phyloP scores from a whole-genome alignment of 2,888 invertebrate species.

The Cantharis rufa region DNA sequence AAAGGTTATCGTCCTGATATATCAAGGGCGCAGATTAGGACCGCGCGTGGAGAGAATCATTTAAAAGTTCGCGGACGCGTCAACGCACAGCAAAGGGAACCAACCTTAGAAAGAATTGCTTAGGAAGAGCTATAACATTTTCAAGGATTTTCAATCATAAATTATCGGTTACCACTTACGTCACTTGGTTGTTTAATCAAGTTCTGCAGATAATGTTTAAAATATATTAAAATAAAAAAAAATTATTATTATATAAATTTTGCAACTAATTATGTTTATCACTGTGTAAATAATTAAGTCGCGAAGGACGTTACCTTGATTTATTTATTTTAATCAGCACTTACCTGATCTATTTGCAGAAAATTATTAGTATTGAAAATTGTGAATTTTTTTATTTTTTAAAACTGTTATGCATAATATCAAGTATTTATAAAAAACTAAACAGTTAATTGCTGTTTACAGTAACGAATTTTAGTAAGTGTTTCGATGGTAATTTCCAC shows the following conservation, averaged over 20 bases:
- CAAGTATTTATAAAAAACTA: background rate
- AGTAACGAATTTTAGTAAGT: background rate
- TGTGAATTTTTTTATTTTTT: background rate
- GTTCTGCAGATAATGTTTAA: background rate
- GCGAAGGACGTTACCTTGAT: background rate
- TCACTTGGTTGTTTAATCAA: background rate
- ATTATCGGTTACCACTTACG: background rate
- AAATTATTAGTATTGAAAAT: background rate
- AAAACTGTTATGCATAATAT: background rate
- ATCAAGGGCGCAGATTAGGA: background rate
- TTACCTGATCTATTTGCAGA: background rate
- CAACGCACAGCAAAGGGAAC: background rate
- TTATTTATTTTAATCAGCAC: background rate
- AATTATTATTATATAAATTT: background rate
- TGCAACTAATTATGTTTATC: background rate
- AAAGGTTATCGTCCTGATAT: background rate
- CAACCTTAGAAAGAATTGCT: background rate
- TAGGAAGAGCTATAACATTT: background rate
- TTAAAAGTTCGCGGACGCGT: background rate
- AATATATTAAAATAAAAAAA: background rate
- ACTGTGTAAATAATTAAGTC: background rate
- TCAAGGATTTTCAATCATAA: background rate
- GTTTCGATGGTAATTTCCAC: background rate
- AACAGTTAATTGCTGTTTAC: background rate
- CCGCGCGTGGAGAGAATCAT: background rate